Base-by-base conservation (phyloP, 2,797 vertebrate species). In the Nyctibius grandis region DNA sequence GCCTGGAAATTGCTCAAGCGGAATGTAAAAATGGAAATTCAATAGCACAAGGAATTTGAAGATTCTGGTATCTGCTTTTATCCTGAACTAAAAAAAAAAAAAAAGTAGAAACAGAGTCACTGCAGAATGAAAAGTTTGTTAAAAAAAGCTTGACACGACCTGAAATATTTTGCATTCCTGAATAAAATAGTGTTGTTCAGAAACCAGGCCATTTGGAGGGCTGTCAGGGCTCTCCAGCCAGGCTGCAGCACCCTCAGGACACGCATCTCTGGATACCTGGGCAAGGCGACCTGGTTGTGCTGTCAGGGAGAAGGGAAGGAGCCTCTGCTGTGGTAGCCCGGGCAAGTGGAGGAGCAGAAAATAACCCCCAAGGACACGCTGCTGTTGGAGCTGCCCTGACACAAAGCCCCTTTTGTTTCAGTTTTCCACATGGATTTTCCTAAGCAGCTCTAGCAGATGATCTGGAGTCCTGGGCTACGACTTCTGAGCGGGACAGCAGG, bases 1-100 rank as follows among this genome's bases (percentile, higher is more conserved):
- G 87, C 69, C 76, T 92, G 82, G 38, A 50, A 85, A 86, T 48
- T 3, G 47, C 54, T 89, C 33, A 26, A 69, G 60, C 78, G 92
- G 87, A 81, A 92, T 54, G 33, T 21, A 59, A 93, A n/a, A 94
- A 76, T 77, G 78, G 72, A 56, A 96, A 82, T 60, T 77, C 9
- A 56, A 64, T 26, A 69, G 72, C 51, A 44, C 0, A 6, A 73
- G 51, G 83, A 86, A 81, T 54, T 53, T 4, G 38, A 36, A 67
- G 51, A 15, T 8, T 67, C 78, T 89, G 75, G 48, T 47, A 51
- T 59, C 68, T 56, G 47, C 72, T 80, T 89, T 76, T 48, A 82
- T 15, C n/a, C 74, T 47, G 42, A 94, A 56, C 31, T 26, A 1
- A 8, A 29, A 36, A 45, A 92, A 36, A 45, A 92, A 51, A 31